Conservation (phyloP, 1,140 invertebrate genomes). For the Drosophila ambigua region DNA sequence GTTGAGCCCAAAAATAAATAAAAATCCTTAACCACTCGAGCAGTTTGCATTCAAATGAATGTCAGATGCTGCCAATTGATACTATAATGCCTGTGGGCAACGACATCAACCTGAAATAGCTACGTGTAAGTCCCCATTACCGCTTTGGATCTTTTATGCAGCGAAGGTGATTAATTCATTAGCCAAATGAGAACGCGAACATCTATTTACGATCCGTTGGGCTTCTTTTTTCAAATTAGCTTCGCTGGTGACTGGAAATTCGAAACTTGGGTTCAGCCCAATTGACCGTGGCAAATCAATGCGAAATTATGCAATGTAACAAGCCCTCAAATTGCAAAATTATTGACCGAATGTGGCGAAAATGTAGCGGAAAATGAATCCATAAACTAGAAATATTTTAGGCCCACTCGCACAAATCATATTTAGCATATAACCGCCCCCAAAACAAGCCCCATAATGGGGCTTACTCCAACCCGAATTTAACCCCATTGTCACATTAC, state of each 20-base stretch:
- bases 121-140: too few species aligned
- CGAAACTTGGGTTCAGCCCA: not conserved
- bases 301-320: conserved; percentile 16
- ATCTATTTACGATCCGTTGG: too few species aligned
- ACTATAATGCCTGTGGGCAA: too few species aligned
- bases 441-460: not conserved
- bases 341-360: conserved; percentile 37
- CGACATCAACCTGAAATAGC: too few species aligned
- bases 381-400: conserved; percentile 16
- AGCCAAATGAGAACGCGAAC: too few species aligned
- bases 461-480: not conserved
- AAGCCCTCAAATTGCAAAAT: conserved; percentile 21
- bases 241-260: too few species aligned
- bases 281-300: conserved; percentile 15
- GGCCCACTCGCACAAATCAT: conserved; percentile 17
- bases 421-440: conserved; percentile 1
- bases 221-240: too few species aligned
- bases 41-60: too few species aligned
- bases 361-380: conserved; percentile 23
- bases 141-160: too few species aligned
- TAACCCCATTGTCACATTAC: conserved; percentile 43
- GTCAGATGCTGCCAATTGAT: too few species aligned
- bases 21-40: not conserved
- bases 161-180: too few species aligned
- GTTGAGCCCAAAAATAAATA: too few species aligned